These are phyloP conservation scores for Melozone crissalis DNA, from an alignment of 2,113 vertebrate species.

Conservation along the genomic window DNA sequence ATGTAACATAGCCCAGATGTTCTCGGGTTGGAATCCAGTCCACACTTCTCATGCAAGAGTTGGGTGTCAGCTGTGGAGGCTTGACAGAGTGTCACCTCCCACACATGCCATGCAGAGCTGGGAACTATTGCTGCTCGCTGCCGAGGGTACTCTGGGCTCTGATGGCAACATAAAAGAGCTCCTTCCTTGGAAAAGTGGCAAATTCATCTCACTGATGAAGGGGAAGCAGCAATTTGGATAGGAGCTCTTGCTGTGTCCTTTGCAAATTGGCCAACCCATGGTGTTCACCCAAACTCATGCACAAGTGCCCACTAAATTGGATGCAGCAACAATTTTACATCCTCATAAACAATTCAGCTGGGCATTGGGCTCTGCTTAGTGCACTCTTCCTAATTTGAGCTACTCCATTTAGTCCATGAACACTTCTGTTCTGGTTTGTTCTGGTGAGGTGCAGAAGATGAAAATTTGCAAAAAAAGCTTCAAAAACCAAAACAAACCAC, in stretches of 20 bases:
- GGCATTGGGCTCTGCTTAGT: neutral
- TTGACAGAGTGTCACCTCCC: neutral
- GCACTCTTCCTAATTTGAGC: neutral
- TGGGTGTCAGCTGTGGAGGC: neutral
- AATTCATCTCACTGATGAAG: neutral
- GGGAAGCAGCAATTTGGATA: neutral
- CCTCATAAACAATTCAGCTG: neutral
- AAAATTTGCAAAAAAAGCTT: neutral
- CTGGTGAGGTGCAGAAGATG: neutral
- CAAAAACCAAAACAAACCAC: neutral
- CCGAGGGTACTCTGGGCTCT: neutral
- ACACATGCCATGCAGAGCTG: neutral
- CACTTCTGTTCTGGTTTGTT: neutral
- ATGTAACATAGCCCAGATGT: slow-evolving; percentile 23
- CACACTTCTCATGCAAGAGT: neutral
- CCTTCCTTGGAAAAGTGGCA: neutral
- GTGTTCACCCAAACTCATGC: accelerated
- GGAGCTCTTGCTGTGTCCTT: neutral
- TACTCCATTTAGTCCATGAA: neutral
- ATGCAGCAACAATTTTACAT: neutral
- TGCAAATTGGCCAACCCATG: neutral
- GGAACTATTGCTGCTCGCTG: neutral
- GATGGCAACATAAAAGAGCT: neutral
- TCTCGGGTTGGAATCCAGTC: neutral
- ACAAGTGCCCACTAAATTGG: neutral